Evolutionary conservation across 2,888 invertebrate genomes (phyloP), one percentile per base, ranked within the genome.

Genomic region (Hyposoter didymator): DNA sequence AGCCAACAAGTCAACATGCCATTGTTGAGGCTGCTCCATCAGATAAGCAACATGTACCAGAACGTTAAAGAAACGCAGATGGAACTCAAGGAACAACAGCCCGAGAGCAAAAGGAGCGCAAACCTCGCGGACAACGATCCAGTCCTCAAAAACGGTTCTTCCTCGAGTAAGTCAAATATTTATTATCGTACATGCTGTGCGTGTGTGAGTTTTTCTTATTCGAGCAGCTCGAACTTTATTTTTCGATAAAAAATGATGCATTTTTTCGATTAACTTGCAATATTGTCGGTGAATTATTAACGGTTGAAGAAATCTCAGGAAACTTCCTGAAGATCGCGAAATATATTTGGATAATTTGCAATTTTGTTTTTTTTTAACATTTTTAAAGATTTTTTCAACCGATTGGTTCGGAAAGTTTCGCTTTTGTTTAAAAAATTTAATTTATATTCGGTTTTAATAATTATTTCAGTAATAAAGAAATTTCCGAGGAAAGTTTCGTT

Each of bases 1-100:
- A 98, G 98, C 69, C 99, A 99, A 93, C 97, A 99, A 95, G 98
- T 99, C 1, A 99, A 99, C 94, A 99, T 99, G 99, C 99, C 99
- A 0, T 94, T 99, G 52, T 94, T 99, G 67, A 95, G 99, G 74
- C 95, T 99, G 75, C 95, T 99, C 83, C 99, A 99, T 94, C 99
- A 99, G 95, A 99, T 99, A 92, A 98, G 97, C 91, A 99, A 98
- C 92, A 99, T 99, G 98, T 98, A 99, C 94, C 98, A 98, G 94
- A 99, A 99, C 93, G 98, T 99, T 1, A 98, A 98, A 92, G 98
- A 99, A 92, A 99, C 99, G 0, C 98, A 98, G 92, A 96, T 97
- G 89, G 99, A 99, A 91, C 95, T 99, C 84, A 96, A 97, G 88
- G 97, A 97, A 89, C 97, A 97, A 88, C 96, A 95, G 74, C 94